Percentiles rank a stretch among this genome's conserved stretches.
phyloP scores from a whole-genome alignment of 1,140 invertebrate species.

The Drosophila baimaii region DNA sequence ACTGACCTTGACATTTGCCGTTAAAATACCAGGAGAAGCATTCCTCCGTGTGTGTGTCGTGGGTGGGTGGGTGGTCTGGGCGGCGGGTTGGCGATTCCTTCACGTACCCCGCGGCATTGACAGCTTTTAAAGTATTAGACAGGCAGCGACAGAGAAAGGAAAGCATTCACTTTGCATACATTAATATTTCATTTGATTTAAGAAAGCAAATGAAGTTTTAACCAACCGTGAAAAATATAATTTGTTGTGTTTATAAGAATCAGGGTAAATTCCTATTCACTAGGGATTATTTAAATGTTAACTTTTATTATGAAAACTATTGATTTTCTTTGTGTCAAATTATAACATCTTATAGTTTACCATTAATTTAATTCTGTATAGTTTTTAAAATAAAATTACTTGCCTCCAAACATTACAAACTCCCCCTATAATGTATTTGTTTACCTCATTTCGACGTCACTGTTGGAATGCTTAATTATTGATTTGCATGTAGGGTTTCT shows the following conservation, averaged over 20 bases:
- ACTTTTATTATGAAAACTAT: not conserved
- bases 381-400: no score
- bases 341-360: not conserved
- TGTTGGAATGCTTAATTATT: constrained; percentile 55
- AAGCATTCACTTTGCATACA: not conserved
- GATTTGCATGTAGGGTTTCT: constrained; percentile 57
- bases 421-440: not conserved
- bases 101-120: constrained; percentile 35
- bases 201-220: constrained; percentile 4
- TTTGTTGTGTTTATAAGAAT: no score
- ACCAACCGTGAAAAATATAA: not conserved
- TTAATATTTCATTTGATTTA: constrained; percentile 23
- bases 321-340: not conserved
- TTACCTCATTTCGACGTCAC: constrained; percentile 36
- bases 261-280: not conserved
- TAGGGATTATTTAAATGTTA: not conserved
- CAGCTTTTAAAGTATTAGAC: constrained; percentile 20
- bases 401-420: no score
- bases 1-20: constrained; percentile 64
- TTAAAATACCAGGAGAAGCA: constrained; percentile 42
- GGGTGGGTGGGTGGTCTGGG: constrained; percentile 9
- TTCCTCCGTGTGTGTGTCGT: constrained; percentile 39
- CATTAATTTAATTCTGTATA: no score
- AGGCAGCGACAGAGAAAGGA: not conserved
- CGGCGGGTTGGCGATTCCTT: constrained; percentile 21